These are phyloP conservation scores for Papilio xuthus DNA, from an alignment of 1,140 invertebrate genomes.

Conservation along the genomic window DNA sequence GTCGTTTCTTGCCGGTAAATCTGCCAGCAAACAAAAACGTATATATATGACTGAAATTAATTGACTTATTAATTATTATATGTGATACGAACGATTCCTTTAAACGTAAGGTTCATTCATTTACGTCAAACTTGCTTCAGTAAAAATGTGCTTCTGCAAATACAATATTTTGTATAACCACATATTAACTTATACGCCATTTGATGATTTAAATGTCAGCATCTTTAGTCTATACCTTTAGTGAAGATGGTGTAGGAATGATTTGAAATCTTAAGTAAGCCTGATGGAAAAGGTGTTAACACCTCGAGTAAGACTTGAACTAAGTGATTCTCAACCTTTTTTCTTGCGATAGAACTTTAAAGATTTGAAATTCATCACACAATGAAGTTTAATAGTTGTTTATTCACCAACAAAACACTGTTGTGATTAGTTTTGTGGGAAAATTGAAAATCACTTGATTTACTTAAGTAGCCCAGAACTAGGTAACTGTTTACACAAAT, in stretches of 20 bases:
- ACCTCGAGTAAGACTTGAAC: background rate
- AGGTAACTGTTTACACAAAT: no score
- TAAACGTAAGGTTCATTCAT: background rate
- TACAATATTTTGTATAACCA: background rate
- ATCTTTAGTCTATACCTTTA: background rate
- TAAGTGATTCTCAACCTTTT: background rate
- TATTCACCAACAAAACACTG: background rate
- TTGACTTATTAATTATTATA: background rate
- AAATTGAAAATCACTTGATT: no score
- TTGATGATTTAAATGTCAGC: background rate
- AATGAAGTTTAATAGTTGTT: no score
- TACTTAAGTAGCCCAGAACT: no score
- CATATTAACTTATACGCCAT: background rate
- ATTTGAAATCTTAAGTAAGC: background rate
- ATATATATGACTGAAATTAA: background rate
- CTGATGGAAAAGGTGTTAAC: no score
- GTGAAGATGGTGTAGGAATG: background rate
- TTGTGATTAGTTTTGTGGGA: background rate
- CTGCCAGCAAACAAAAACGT: constrained; percentile 29
- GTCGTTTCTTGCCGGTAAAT: constrained; percentile 17
- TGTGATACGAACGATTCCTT: background rate
- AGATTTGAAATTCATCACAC: background rate
- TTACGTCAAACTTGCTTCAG: background rate
- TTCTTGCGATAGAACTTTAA: background rate
- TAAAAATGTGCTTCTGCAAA: no score